Conservation (phyloP, 2,797 vertebrate species). For the Oreochromis mossambicus region DNA sequence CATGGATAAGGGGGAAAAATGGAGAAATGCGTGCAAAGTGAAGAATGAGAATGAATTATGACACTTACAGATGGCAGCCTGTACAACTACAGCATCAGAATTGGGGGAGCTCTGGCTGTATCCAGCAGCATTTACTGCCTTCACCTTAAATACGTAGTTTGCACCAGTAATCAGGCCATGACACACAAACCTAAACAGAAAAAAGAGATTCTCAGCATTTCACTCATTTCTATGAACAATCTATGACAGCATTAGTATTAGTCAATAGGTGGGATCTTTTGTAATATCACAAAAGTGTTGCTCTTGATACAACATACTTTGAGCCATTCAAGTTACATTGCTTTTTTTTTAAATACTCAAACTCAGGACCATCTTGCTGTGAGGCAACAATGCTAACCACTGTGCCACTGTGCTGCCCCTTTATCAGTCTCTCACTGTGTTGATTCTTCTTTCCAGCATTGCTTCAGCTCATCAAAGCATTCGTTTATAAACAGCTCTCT, state of each 20-base stretch:
- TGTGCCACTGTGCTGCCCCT: too few relatives aligned
- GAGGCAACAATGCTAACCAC: too few relatives aligned
- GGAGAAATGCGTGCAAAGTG: neutral
- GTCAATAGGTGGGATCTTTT: neutral
- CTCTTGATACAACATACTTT: neutral
- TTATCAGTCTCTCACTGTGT: too few relatives aligned
- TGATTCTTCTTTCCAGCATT: too few relatives aligned
- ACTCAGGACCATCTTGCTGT: neutral
- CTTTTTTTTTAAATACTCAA: neutral
- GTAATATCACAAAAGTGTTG: neutral
- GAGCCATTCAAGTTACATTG: neutral
- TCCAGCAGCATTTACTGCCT: conserved; percentile 93
- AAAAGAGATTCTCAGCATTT: neutral
- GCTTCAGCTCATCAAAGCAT: too few relatives aligned
- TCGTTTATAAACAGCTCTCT: neutral
- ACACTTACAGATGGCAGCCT: conserved; percentile 89
- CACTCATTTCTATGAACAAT: neutral
- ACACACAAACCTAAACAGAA: conserved; percentile 85
- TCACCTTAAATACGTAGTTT: conserved; percentile 88
- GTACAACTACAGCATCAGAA: conserved; percentile 87
- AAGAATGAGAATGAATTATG: neutral
- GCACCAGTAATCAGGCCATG: conserved; percentile 83
- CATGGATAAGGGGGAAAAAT: neutral
- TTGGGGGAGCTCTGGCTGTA: conserved; percentile 86
- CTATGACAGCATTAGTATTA: neutral